Evolutionary conservation across 2,113 vertebrate genomes (phyloP).

Genomic region (Stegostoma tigrinum): DNA sequence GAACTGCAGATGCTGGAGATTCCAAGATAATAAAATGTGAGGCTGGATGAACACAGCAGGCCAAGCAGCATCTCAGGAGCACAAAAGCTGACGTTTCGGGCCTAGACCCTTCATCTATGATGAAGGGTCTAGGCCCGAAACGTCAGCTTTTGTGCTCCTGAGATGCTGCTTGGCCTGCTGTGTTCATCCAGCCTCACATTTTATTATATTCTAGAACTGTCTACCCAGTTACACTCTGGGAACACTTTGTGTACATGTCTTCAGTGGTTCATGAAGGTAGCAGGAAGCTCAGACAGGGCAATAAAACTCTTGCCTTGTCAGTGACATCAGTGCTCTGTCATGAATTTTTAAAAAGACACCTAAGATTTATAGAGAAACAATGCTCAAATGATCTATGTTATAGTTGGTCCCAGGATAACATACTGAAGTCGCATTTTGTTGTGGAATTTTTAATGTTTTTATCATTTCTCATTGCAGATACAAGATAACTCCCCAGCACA

Average conservation of each 20-base stretch:
- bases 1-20: no score
- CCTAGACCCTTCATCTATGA: no score
- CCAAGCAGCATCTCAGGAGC: no score
- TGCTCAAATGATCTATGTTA: neutral
- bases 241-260: neutral
- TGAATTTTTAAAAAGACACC: neutral
- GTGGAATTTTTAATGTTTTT: neutral
- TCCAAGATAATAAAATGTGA: no score
- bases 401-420: neutral
- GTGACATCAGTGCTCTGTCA: neutral
- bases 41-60: no score
- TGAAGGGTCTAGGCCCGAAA: no score
- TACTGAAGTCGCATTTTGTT: neutral
- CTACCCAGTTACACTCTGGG: neutral
- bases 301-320: neutral
- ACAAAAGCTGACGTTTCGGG: no score
- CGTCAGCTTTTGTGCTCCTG: no score
- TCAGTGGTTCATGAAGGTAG: neutral
- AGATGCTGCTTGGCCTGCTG: no score
- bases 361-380: neutral
- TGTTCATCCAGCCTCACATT: no score
- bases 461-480: slow-evolving; percentile 57
- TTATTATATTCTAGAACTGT: neutral
- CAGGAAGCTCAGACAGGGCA: neutral
- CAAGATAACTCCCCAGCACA: slow-evolving; percentile 88